Conservation (phyloP, 2,113 vertebrate genomes). For the Ammodytes marinus region DNA sequence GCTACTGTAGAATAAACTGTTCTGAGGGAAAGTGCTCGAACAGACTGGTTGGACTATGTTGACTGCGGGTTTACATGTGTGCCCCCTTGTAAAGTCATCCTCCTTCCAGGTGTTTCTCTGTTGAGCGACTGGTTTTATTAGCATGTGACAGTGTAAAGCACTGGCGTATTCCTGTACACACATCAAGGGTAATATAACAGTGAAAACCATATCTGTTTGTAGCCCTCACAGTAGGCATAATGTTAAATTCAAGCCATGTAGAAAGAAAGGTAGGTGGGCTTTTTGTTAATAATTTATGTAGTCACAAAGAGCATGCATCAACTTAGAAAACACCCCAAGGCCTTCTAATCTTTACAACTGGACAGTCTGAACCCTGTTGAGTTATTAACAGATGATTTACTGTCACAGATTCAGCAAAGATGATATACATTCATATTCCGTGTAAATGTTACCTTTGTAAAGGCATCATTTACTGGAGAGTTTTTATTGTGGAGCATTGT, state of each 20-base stretch:
- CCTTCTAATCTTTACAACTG: not conserved
- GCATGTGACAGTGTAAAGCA: not conserved
- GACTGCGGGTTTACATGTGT: not conserved
- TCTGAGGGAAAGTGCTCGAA: not conserved
- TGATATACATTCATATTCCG: too few relatives aligned
- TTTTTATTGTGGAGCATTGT: not conserved
- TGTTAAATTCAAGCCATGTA: not conserved
- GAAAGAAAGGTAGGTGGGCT: not conserved
- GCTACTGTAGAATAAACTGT: not conserved
- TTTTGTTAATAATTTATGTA: too few relatives aligned
- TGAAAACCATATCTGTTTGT: too few relatives aligned
- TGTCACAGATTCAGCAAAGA: too few relatives aligned
- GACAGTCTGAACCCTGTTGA: not conserved
- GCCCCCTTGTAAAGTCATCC: not conserved
- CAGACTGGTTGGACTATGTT: not conserved
- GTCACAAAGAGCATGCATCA: not conserved
- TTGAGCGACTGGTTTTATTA: not conserved
- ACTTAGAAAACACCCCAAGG: not conserved
- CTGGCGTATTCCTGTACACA: not conserved
- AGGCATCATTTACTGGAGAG: not conserved
- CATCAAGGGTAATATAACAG: not conserved
- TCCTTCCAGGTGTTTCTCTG: conserved; percentile 33
- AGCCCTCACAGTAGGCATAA: not conserved
- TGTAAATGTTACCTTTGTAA: not conserved
- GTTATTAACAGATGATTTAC: not conserved